These are phyloP conservation scores for Globia sparganii DNA, from an alignment of 2,888 invertebrate genomes.

Conservation along the genomic window DNA sequence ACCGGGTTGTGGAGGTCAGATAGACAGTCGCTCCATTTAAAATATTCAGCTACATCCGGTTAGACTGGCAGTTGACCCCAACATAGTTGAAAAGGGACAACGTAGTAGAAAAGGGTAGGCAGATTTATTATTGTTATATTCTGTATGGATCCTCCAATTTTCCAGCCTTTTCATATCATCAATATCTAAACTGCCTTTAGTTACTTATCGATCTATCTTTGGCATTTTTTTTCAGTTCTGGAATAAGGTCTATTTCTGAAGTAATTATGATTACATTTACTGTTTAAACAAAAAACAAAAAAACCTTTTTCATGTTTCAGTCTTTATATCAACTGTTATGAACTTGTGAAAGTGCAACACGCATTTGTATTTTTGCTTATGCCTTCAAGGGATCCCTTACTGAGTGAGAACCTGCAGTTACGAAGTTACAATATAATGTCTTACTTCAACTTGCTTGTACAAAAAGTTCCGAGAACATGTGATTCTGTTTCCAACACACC, in stretches of 20 bases:
- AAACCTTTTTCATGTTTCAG: neutral
- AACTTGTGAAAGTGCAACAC: neutral
- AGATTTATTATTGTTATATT: neutral
- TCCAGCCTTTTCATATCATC: neutral
- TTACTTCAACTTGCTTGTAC: constrained; percentile 33
- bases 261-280: neutral
- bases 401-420: constrained; percentile 9
- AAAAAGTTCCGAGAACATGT: constrained; percentile 46
- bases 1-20: neutral
- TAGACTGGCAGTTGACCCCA: neutral
- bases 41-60: neutral
- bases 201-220: neutral
- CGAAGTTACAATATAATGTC: constrained; percentile 44
- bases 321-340: neutral
- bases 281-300: neutral
- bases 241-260: neutral
- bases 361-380: neutral
- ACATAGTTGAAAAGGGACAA: too few relatives aligned
- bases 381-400: constrained; percentile 17
- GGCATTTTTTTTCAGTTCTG: neutral
- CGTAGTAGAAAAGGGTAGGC: neutral
- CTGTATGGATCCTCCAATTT: neutral
- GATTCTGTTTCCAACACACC: constrained; percentile 42
- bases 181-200: neutral
- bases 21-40: too few relatives aligned